Evolutionary conservation across 2,113 vertebrate genomes (phyloP).

Genomic region (Pachypanchax playfairii): DNA sequence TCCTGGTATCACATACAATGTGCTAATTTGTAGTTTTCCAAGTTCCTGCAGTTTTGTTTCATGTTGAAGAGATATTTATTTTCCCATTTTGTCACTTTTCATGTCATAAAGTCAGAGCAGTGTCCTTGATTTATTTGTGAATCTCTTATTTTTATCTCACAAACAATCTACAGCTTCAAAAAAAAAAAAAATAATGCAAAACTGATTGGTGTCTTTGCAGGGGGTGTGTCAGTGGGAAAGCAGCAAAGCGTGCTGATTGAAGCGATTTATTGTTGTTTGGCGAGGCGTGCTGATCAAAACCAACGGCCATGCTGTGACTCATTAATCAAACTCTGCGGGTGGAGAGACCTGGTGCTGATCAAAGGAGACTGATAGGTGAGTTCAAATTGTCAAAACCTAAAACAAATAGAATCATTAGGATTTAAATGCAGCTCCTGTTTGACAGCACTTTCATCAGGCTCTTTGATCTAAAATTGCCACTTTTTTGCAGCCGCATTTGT

Average conservation of each 20-base stretch:
- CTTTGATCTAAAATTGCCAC: conserved; percentile 38
- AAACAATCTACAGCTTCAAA: conserved; percentile 12
- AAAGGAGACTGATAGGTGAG: conserved; percentile 34
- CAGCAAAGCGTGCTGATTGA: conserved; percentile 39
- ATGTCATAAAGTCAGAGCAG: not conserved
- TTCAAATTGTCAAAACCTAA: conserved; percentile 17
- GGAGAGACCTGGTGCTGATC: conserved; percentile 20
- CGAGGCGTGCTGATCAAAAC: conserved; percentile 36
- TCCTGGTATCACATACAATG: no score
- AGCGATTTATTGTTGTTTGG: conserved; percentile 52
- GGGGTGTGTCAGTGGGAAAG: conserved; percentile 36
- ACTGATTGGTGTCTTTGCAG: conserved; percentile 48
- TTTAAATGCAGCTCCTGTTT: conserved; percentile 8
- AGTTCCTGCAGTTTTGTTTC: not conserved
- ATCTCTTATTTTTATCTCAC: conserved; percentile 9
- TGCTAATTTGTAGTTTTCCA: not conserved
- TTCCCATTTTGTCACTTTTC: conserved; percentile 17
- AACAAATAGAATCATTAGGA: conserved; percentile 1
- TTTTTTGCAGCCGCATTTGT: conserved; percentile 36
- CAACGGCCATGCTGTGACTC: conserved; percentile 30
- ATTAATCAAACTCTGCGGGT: conserved; percentile 47
- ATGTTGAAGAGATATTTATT: not conserved
- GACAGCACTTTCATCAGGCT: conserved; percentile 33
- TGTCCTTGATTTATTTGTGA: conserved; percentile 5
- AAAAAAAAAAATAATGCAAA: conserved; percentile 36